Conservation (phyloP, 2,113 vertebrate genomes). For the mouse (Mus musculus) region GRCm39 chr7:95575501-95576000, state of each 20-base stretch:
- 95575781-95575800: constrained; percentile 20
- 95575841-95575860: constrained; percentile 3
- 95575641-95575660: constrained; percentile 36
- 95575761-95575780: background rate
- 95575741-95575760: background rate
- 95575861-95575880: constrained; percentile 43
- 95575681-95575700: background rate
- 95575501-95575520: constrained; percentile 70
- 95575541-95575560: constrained; percentile 62
- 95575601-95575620: constrained; percentile 21
- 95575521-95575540: constrained; percentile 74
- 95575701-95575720: background rate
- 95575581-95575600: background rate
- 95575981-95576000: constrained; percentile 44
- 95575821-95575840: constrained; percentile 17
- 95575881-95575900: constrained; percentile 61
- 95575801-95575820: constrained; percentile 71
- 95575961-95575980: constrained; percentile 48
- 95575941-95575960: constrained; percentile 42
- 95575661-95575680: background rate
- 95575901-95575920: constrained; percentile 75
- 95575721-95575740: background rate
- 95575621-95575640: background rate
- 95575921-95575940: constrained; percentile 63
- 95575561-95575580: background rate